Percentiles rank a stretch among this genome's conserved stretches.
These are phyloP conservation scores for Synanthedon myopaeformis DNA, from an alignment of 2,888 invertebrate genomes.

Conservation along the genomic window DNA sequence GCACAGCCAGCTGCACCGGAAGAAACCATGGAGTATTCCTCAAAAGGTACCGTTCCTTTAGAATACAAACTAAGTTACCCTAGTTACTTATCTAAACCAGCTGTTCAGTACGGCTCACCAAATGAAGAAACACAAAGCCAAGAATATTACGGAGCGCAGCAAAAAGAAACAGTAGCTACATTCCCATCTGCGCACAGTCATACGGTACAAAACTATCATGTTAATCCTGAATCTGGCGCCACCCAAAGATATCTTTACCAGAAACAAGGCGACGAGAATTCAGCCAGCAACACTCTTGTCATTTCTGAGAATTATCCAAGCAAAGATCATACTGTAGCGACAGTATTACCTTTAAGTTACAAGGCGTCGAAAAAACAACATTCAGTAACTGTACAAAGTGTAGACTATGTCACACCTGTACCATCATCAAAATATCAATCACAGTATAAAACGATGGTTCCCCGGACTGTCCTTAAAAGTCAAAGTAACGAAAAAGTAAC, in stretches of 20 bases:
- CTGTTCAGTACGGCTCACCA: constrained; percentile 20
- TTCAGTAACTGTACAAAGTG: constrained; percentile 34
- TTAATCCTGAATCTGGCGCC: constrained; percentile 22
- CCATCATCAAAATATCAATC: constrained; percentile 51
- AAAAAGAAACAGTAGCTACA: constrained; percentile 28
- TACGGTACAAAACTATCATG: constrained; percentile 25
- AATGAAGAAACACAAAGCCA: constrained; percentile 13
- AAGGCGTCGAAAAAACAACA: constrained; percentile 24
- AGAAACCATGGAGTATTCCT: background rate
- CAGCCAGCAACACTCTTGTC: constrained; percentile 31
- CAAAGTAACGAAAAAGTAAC: constrained; percentile 46
- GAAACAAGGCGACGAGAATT: constrained; percentile 26
- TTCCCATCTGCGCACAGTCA: constrained; percentile 26
- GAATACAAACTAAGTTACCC: background rate
- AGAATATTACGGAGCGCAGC: constrained; percentile 29
- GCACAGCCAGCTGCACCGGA: constrained; percentile 12
- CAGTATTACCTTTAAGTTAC: constrained; percentile 53
- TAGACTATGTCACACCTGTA: constrained; percentile 57
- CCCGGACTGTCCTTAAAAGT: constrained; percentile 44
- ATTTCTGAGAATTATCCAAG: constrained; percentile 69
- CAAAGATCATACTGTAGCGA: constrained; percentile 68
- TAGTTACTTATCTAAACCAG: constrained; percentile 1
- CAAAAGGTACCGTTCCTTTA: background rate
- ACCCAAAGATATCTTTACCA: constrained; percentile 40
- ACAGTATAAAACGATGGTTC: constrained; percentile 54